phyloP scores from a whole-genome alignment of 2,888 invertebrate genomes.

The Schizotus pectinicornis region DNA sequence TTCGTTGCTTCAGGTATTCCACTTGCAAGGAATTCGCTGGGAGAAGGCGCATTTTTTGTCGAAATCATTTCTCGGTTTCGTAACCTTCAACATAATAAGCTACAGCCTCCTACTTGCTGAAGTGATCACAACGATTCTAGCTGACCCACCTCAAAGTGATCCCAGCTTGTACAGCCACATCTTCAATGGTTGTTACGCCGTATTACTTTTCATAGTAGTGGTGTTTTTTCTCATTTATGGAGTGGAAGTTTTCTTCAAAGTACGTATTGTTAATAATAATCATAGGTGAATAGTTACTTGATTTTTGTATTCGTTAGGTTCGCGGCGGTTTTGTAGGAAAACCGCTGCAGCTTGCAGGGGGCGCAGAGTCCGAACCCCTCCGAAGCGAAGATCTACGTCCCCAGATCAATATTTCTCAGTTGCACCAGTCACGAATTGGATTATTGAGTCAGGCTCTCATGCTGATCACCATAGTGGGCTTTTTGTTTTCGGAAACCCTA shows the following conservation, averaged over 20 bases:
- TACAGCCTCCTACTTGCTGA: conserved; percentile 85
- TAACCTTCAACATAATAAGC: conserved; percentile 86
- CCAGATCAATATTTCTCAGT: conserved; percentile 79
- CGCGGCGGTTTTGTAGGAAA: conserved; percentile 82
- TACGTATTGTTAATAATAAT: conserved; percentile 50
- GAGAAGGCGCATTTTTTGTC: conserved; percentile 89
- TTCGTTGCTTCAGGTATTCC: conserved; percentile 75
- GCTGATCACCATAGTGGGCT: conserved; percentile 87
- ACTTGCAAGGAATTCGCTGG: conserved; percentile 84
- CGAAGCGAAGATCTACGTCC: conserved; percentile 45
- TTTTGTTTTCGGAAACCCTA: conserved; percentile 88
- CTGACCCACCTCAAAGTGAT: conserved; percentile 59
- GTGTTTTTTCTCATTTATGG: conserved; percentile 94
- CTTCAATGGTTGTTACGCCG: conserved; percentile 91
- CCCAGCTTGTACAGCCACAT: conserved; percentile 82
- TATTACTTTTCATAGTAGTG: conserved; percentile 87
- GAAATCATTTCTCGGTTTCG: conserved; percentile 89
- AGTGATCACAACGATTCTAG: conserved; percentile 64
- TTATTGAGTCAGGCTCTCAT: conserved; percentile 89
- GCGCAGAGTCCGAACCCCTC: conserved; percentile 47
- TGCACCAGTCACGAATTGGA: conserved; percentile 90
- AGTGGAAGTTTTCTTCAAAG: conserved; percentile 93
- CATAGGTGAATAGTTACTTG: background rate
- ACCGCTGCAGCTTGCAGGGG: conserved; percentile 50
- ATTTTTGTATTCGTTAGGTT: conserved; percentile 60